These are phyloP conservation scores for Corythaeola cristata DNA, from an alignment of 2,113 vertebrate genomes.

Conservation along the genomic window DNA sequence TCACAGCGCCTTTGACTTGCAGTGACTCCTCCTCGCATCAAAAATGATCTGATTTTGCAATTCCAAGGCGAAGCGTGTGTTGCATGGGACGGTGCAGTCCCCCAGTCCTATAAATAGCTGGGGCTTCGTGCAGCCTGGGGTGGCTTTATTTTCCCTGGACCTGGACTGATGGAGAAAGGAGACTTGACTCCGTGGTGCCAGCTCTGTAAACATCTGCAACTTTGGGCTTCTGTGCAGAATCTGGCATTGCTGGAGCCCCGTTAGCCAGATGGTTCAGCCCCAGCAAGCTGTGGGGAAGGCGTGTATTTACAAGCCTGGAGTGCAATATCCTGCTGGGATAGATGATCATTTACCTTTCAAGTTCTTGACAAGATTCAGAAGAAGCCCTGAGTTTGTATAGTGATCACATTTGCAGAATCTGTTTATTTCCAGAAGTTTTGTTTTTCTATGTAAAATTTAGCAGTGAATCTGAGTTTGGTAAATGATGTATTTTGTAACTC, in stretches of 20 bases:
- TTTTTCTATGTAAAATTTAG: background rate
- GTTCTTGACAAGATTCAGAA: background rate
- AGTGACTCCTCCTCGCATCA: background rate
- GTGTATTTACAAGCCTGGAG: fast-evolving
- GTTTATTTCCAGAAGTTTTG: background rate
- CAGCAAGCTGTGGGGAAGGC: background rate
- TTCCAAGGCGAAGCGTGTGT: fast-evolving
- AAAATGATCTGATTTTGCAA: fast-evolving
- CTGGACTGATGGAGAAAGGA: background rate
- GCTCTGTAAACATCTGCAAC: background rate
- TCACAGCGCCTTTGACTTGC: background rate
- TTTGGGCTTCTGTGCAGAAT: background rate
- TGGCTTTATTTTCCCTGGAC: background rate
- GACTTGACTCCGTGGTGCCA: background rate
- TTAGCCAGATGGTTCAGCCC: background rate
- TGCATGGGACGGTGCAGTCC: background rate
- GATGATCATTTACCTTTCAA: background rate
- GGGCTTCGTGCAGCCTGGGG: background rate
- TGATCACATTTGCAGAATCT: background rate
- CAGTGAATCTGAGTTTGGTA: background rate
- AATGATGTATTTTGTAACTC: background rate
- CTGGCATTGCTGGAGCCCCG: background rate
- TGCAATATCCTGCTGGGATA: background rate
- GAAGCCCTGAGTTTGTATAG: background rate
- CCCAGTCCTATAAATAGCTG: background rate